These are phyloP conservation scores for Antennarius maculatus DNA, from an alignment of 2,797 vertebrate genomes.

Conservation along the genomic window DNA sequence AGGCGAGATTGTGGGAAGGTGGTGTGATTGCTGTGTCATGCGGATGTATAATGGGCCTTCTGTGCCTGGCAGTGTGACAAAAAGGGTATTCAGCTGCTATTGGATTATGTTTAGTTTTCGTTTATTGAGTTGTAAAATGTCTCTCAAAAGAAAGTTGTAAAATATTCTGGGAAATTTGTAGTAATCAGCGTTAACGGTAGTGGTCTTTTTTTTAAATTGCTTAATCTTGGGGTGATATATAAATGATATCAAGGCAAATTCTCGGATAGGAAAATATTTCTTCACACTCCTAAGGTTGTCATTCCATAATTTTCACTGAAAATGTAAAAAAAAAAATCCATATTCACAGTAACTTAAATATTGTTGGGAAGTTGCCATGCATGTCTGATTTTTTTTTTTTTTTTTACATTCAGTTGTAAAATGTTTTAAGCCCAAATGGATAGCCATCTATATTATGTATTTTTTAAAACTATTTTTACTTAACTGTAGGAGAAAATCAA, in stretches of 20 bases:
- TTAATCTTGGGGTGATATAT: conserved; percentile 5
- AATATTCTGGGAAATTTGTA: neutral
- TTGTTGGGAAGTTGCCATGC: neutral
- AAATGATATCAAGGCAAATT: neutral
- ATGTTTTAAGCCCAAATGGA: neutral
- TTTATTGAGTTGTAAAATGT: conserved; percentile 11
- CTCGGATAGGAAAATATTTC: neutral
- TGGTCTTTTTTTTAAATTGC: neutral
- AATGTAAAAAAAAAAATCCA: neutral
- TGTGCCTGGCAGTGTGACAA: conserved; percentile 52
- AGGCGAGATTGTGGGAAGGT: conserved; percentile 58
- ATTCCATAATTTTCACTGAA: neutral
- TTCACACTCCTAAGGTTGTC: neutral
- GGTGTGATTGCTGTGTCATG: conserved; percentile 65
- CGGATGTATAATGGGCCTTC: conserved; percentile 61
- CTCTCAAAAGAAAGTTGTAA: neutral
- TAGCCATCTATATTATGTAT: no score
- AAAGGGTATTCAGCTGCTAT: neutral
- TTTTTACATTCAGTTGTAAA: neutral
- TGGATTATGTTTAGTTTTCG: neutral
- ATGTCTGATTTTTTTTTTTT: neutral
- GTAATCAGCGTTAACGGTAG: neutral
- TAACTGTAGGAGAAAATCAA: no score
- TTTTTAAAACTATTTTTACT: no score
- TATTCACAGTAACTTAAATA: neutral